Percentiles rank a stretch among this genome's conserved stretches.
phyloP scores from a whole-genome alignment of 2,888 invertebrate species.

The Spisula solida region DNA sequence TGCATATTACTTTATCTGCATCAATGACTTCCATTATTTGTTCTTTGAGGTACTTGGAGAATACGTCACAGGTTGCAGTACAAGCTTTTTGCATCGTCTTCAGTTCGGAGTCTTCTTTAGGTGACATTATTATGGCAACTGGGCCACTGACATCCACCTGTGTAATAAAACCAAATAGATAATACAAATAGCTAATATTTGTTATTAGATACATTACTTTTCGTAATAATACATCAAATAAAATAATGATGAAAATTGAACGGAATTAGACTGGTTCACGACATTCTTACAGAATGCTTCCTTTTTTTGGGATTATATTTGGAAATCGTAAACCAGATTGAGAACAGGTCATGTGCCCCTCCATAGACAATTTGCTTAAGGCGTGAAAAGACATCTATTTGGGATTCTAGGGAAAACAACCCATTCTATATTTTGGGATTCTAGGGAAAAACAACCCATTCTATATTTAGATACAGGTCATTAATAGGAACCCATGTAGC shows the following conservation, averaged over 20 bases:
- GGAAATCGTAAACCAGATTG: no score
- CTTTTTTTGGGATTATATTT: no score
- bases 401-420: no score
- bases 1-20: conserved; percentile 91
- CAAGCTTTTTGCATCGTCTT: conserved; percentile 96
- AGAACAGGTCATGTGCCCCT: no score
- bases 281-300: no score
- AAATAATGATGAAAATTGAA: no score
- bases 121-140: conserved; percentile 95
- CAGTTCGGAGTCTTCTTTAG: conserved; percentile 97
- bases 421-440: not conserved
- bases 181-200: no score
- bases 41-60: conserved; percentile 98
- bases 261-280: no score
- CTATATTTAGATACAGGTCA: conserved; percentile 1
- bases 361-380: no score
- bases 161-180: not conserved
- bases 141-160: conserved; percentile 93
- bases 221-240: no score
- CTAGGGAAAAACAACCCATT: not conserved
- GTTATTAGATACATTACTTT: no score
- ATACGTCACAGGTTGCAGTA: conserved; percentile 97
- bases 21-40: conserved; percentile 99
- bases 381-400: no score
- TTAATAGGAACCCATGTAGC: not conserved